Percentiles rank a stretch among this genome's conserved stretches.
These are phyloP conservation scores for Brachyistius frenatus DNA, from an alignment of 2,113 vertebrate species.

Conservation along the genomic window DNA sequence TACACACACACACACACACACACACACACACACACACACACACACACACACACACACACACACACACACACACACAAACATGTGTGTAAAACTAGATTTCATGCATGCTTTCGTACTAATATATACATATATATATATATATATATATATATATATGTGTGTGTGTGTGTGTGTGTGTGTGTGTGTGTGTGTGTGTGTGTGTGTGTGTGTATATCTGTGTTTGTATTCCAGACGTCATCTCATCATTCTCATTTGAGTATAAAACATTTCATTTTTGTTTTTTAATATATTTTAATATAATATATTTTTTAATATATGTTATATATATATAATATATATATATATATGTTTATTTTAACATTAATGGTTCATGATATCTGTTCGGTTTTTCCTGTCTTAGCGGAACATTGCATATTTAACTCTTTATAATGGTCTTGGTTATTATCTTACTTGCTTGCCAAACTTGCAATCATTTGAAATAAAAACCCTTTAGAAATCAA, in stretches of 20 bases:
- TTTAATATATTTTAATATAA: too few species aligned
- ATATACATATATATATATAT: too few species aligned
- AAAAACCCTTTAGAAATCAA: slow-evolving; percentile 39
- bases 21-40: not conserved
- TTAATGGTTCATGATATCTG: not conserved
- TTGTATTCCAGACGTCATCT: too few species aligned
- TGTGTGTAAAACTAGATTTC: slow-evolving; percentile 81
- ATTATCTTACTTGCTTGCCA: slow-evolving; percentile 29
- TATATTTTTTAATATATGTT: too few species aligned
- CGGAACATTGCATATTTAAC: not conserved
- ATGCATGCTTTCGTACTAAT: slow-evolving; percentile 84
- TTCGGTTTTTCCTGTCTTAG: not conserved
- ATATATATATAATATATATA: too few species aligned
- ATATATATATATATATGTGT: too few species aligned
- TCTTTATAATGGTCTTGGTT: slow-evolving; percentile 2
- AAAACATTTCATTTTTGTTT: too few species aligned
- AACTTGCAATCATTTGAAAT: slow-evolving; percentile 30
- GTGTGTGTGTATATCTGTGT: too few species aligned
- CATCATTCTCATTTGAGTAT: too few species aligned
- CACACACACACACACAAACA: too few species aligned
- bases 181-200: too few species aligned
- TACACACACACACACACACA: not conserved
- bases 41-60: not conserved
- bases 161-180: too few species aligned
- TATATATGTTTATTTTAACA: not conserved